phyloP scores from a whole-genome alignment of 2,797 vertebrate species.

The Odontamblyopus rebecca region DNA sequence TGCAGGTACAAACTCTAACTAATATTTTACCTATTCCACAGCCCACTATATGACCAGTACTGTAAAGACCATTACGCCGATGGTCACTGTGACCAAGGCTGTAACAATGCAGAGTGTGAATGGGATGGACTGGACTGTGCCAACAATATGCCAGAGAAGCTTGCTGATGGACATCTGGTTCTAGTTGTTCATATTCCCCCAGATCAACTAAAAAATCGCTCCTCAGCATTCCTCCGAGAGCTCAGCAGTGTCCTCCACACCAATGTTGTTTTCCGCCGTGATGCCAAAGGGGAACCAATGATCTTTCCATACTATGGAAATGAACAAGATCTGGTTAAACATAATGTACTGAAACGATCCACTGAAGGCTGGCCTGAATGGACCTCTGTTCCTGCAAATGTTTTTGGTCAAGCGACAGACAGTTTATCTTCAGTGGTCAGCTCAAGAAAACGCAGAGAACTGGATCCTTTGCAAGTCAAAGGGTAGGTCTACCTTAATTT shows the following conservation, averaged over 20 bases:
- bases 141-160: conserved; percentile 89
- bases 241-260: conserved; percentile 97
- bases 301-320: conserved; percentile 94
- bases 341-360: conserved; percentile 88
- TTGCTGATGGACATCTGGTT: conserved; percentile 90
- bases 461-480: conserved; percentile 88
- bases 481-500: conserved; percentile 50
- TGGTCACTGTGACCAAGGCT: conserved; percentile 97
- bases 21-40: conserved; percentile 47
- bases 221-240: conserved; percentile 90
- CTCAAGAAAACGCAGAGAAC: conserved; percentile 83
- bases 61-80: conserved; percentile 98
- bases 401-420: conserved; percentile 80
- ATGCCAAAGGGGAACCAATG: conserved; percentile 87
- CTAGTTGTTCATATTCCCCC: conserved; percentile 91
- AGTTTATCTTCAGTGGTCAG: conserved; percentile 72
- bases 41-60: conserved; percentile 97
- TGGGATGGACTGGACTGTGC: conserved; percentile 98
- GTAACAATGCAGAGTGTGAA: conserved; percentile 95
- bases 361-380: conserved; percentile 80
- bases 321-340: conserved; percentile 91
- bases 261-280: conserved; percentile 92
- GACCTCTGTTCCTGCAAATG: conserved; percentile 69
- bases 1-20: conserved; percentile 18
- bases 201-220: conserved; percentile 89